phyloP scores from a whole-genome alignment of 2,113 vertebrate genomes.

The Antigone vipio region DNA sequence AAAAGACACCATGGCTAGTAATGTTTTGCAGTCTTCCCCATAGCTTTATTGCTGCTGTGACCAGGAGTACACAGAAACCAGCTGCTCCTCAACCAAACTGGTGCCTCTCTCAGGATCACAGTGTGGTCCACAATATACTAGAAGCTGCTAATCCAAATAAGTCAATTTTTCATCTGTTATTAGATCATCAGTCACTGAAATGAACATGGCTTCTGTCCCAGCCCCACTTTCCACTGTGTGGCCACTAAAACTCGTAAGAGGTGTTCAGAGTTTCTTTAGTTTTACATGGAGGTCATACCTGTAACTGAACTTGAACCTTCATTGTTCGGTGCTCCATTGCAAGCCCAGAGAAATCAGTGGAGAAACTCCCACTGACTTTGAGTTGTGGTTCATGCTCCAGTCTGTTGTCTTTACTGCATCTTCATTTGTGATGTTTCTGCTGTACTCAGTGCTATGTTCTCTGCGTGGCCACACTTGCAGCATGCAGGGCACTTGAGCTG shows the following conservation, averaged over 20 bases:
- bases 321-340: not conserved
- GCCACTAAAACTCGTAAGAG: not conserved
- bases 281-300: not conserved
- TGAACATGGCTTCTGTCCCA: not conserved
- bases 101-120: not conserved
- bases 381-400: not conserved
- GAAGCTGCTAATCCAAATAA: not conserved
- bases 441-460: not conserved
- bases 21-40: not conserved
- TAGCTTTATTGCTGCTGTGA: not conserved
- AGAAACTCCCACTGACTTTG: not conserved
- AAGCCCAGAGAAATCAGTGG: not conserved
- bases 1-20: not conserved
- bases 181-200: not conserved
- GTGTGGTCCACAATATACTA: not conserved
- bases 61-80: not conserved
- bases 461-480: not conserved
- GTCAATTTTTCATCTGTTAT: not conserved
- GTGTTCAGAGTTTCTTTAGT: not conserved
- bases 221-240: not conserved
- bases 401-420: not conserved
- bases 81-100: not conserved
- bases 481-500: no score
- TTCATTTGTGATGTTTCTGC: not conserved
- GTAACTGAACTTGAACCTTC: not conserved